Conservation (phyloP, 2,113 vertebrate genomes). For the Cygnus buccinator region DNA sequence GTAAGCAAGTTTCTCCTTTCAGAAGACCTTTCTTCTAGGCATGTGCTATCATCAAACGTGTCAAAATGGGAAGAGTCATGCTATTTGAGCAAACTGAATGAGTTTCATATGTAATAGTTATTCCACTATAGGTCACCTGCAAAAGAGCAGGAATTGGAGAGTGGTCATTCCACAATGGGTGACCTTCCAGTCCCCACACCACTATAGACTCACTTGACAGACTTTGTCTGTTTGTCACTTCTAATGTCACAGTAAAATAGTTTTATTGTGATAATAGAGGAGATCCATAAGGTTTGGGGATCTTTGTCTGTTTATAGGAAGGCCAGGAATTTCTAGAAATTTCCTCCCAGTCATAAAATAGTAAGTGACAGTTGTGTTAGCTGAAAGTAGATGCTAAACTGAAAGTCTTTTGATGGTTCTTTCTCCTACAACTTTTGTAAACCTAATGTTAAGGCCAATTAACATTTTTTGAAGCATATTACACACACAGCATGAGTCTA, state of each 20-base stretch:
- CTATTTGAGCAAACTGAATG: not conserved
- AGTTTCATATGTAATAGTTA: not conserved
- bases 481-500: not conserved
- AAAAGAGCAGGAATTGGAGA: not conserved
- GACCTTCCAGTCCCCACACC: not conserved
- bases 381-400: not conserved
- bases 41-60: not conserved
- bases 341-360: not conserved
- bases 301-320: not conserved
- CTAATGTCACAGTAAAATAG: not conserved
- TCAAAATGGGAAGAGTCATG: not conserved
- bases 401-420: not conserved
- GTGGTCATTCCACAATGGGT: accelerated
- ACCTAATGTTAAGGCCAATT: not conserved
- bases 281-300: not conserved
- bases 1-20: not conserved
- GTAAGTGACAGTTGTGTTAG: not conserved
- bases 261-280: not conserved
- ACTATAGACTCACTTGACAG: not conserved
- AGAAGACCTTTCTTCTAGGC: not conserved
- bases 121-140: not conserved
- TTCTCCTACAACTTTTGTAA: not conserved
- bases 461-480: not conserved
- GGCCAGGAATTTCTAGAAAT: not conserved
- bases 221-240: not conserved